These are phyloP conservation scores for Paedocypris micromegethes DNA, from an alignment of 2,797 vertebrate genomes.

Conservation along the genomic window DNA sequence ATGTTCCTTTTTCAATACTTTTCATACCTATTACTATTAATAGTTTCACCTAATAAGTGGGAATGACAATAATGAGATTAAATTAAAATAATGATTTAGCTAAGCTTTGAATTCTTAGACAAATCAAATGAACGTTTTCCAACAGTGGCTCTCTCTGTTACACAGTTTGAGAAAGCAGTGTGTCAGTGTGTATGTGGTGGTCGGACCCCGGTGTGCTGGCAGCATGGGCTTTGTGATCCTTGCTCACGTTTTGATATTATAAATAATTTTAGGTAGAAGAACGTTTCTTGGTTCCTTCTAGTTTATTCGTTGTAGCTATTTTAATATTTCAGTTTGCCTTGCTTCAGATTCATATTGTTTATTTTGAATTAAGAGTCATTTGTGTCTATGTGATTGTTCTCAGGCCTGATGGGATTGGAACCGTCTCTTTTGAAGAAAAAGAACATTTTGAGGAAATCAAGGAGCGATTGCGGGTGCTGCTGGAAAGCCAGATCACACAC, in stretches of 20 bases:
- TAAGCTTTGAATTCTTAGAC: constrained; percentile 2
- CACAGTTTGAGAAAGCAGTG: constrained; percentile 9
- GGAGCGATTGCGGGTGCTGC: constrained; percentile 88
- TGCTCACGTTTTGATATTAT: constrained; percentile 71
- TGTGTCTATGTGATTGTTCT: constrained; percentile 18
- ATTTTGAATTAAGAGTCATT: neutral
- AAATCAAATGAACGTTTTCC: constrained; percentile 12
- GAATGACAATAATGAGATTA: too few relatives aligned
- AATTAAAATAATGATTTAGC: constrained; percentile 2
- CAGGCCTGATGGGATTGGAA: constrained; percentile 96
- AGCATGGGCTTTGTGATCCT: constrained; percentile 67
- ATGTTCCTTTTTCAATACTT: too few relatives aligned
- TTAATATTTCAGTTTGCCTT: too few relatives aligned
- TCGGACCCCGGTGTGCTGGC: constrained; percentile 70
- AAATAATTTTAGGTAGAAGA: neutral
- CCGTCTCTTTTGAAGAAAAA: constrained; percentile 89
- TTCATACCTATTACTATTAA: too few relatives aligned
- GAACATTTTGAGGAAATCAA: constrained; percentile 96
- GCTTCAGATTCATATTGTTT: too few relatives aligned
- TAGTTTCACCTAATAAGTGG: too few relatives aligned
- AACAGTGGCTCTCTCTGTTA: constrained; percentile 4
- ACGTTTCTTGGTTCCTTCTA: too few relatives aligned
- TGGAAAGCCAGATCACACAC: constrained; percentile 98
- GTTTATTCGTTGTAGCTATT: too few relatives aligned
- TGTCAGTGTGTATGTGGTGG: constrained; percentile 13